Percentiles rank a stretch among this genome's conserved stretches.
Evolutionary conservation across 1,140 invertebrate species (phyloP).

Genomic region (Bradynema listronoti): DNA sequence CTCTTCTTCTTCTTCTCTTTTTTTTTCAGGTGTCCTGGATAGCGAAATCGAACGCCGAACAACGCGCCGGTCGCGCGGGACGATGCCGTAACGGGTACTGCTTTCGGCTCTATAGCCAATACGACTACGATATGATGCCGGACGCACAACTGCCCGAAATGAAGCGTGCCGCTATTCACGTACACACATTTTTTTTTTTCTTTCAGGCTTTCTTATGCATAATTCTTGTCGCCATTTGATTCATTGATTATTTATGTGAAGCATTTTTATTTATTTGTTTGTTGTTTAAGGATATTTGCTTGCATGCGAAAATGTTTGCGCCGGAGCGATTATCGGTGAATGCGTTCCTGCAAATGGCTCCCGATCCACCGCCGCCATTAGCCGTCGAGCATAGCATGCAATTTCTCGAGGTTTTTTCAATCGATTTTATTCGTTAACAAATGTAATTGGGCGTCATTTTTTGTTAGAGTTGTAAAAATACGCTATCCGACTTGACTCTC

Average conservation of each 20-base stretch:
- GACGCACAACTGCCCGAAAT: constrained; percentile 69
- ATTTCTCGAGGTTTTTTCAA: constrained; percentile 45
- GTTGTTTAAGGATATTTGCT: constrained; percentile 71
- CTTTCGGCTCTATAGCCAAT: constrained; percentile 44
- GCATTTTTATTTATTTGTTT: constrained; percentile 71
- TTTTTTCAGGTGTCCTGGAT: constrained; percentile 60
- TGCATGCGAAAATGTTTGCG: constrained; percentile 78
- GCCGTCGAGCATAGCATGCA: constrained; percentile 62
- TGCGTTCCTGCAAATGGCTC: constrained; percentile 73
- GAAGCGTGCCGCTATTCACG: constrained; percentile 65
- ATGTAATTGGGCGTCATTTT: too few relatives aligned
- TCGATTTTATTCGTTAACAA: too few relatives aligned
- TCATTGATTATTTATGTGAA: constrained; percentile 27
- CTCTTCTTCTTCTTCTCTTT: too few relatives aligned
- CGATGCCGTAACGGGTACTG: constrained; percentile 69
- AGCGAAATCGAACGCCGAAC: constrained; percentile 60
- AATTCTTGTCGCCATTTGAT: constrained; percentile 3
- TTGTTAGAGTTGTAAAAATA: too few relatives aligned
- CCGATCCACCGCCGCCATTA: constrained; percentile 74
- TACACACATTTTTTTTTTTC: constrained; percentile 39
- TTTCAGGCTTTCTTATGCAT: constrained; percentile 53
- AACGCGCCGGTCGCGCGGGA: constrained; percentile 69
- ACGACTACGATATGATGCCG: constrained; percentile 64
- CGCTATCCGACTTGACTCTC: too few relatives aligned
- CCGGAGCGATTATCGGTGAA: constrained; percentile 71